These are phyloP conservation scores for Maconellicoccus hirsutus DNA, from an alignment of 1,140 invertebrate species.

Conservation along the genomic window DNA sequence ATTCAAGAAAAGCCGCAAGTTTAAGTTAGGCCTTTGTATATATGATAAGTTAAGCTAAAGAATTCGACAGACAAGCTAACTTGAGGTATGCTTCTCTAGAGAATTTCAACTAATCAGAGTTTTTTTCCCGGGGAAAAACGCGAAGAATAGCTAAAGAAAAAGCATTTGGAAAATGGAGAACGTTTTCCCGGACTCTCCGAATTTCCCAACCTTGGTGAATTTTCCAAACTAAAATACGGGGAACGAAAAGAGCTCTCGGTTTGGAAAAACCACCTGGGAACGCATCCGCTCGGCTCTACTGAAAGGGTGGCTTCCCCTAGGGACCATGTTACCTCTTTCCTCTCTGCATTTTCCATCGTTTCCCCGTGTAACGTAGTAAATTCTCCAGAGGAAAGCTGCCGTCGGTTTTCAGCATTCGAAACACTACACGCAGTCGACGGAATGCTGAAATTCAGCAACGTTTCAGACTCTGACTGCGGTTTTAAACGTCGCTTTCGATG, in stretches of 20 bases:
- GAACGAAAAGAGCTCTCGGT: conserved; percentile 17
- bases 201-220: neutral
- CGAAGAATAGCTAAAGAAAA: conserved; percentile 14
- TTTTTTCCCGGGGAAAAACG: conserved; percentile 2
- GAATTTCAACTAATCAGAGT: conserved; percentile 19
- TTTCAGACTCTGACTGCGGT: conserved; percentile 19
- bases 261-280: conserved; percentile 19
- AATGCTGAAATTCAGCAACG: conserved; percentile 21
- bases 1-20: too few relatives aligned
- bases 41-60: conserved; percentile 15
- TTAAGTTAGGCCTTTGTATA: neutral
- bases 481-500: conserved; percentile 20
- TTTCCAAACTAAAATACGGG: conserved; percentile 21
- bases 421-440: conserved; percentile 14
- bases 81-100: conserved; percentile 13
- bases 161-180: conserved; percentile 10
- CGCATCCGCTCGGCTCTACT: conserved; percentile 18
- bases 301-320: conserved; percentile 18
- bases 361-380: conserved; percentile 3
- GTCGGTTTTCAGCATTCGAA: conserved; percentile 18
- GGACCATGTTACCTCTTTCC: neutral
- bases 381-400: conserved; percentile 12
- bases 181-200: neutral
- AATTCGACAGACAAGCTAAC: conserved; percentile 13
- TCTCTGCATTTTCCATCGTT: conserved; percentile 8